phyloP scores from a whole-genome alignment of 2,797 vertebrate species.

The Otolemur crassicaudatus region DNA sequence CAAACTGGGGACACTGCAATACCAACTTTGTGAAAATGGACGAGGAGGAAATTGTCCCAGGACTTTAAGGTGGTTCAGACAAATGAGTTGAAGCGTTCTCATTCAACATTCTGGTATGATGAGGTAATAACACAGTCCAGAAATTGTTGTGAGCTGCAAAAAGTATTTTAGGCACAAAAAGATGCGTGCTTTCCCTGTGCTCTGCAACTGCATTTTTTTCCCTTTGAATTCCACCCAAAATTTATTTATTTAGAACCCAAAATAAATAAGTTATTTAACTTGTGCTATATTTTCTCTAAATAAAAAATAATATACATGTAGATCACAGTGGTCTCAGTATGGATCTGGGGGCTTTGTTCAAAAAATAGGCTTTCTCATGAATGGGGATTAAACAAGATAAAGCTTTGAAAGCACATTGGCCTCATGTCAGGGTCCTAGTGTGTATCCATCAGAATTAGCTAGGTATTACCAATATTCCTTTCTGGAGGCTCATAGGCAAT shows the following conservation, averaged over 20 bases:
- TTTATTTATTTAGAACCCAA: conserved; percentile 38
- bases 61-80: conserved; percentile 45
- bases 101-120: background rate
- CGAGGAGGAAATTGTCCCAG: background rate
- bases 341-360: background rate
- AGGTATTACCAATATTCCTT: background rate
- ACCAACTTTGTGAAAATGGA: conserved; percentile 55
- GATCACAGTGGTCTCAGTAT: background rate
- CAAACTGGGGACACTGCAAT: conserved; percentile 50
- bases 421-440: background rate
- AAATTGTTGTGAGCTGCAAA: conserved; percentile 46
- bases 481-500: background rate
- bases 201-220: background rate
- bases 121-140: background rate
- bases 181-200: background rate
- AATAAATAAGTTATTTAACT: conserved; percentile 27
- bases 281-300: background rate
- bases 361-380: background rate
- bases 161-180: conserved; percentile 45
- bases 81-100: conserved; percentile 32
- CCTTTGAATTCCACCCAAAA: background rate
- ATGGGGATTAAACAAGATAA: conserved; percentile 3
- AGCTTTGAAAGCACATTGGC: background rate
- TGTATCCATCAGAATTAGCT: background rate
- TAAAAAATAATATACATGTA: background rate